Conservation (phyloP, 64 coral and sea anemone species). For the Montipora capricornis region DNA sequence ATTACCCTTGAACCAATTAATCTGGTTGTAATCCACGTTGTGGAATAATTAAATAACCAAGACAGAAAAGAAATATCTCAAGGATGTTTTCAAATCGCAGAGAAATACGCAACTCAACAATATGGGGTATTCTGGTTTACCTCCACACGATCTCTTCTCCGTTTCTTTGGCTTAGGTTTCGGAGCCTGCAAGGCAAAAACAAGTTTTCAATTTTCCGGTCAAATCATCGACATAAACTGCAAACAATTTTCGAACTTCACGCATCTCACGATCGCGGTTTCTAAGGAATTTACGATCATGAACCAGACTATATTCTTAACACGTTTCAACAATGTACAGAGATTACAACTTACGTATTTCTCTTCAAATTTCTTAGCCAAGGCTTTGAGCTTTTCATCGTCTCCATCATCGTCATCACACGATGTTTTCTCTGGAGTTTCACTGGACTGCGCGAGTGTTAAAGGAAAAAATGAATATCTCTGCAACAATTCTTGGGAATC, state of each 20-base stretch:
- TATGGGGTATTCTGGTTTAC: conserved; percentile 45
- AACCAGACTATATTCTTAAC: neutral
- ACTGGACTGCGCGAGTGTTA: conserved; percentile 8
- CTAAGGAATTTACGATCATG: conserved; percentile 1
- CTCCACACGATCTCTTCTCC: conserved; percentile 81
- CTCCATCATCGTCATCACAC: conserved; percentile 68
- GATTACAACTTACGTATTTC: conserved; percentile 94
- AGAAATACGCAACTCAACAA: conserved; percentile 1
- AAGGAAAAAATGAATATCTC: neutral
- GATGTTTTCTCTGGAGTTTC: conserved; percentile 46
- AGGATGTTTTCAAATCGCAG: neutral
- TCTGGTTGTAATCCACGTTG: conserved; percentile 9
- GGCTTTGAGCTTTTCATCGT: conserved; percentile 84
- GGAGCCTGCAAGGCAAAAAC: conserved; percentile 69
- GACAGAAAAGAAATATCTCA: neutral
- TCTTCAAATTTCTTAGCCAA: conserved; percentile 98
- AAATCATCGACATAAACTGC: neutral
- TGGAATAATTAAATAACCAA: neutral
- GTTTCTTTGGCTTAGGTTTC: conserved; percentile 81
- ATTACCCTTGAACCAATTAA: conserved; percentile 21
- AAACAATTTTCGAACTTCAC: conserved; percentile 31
- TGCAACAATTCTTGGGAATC: neutral
- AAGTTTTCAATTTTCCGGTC: neutral
- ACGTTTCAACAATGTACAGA: neutral
- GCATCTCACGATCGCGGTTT: conserved; percentile 3